Evolutionary conservation across 2,113 vertebrate species (phyloP).

Genomic region (Okapia johnstoni): DNA sequence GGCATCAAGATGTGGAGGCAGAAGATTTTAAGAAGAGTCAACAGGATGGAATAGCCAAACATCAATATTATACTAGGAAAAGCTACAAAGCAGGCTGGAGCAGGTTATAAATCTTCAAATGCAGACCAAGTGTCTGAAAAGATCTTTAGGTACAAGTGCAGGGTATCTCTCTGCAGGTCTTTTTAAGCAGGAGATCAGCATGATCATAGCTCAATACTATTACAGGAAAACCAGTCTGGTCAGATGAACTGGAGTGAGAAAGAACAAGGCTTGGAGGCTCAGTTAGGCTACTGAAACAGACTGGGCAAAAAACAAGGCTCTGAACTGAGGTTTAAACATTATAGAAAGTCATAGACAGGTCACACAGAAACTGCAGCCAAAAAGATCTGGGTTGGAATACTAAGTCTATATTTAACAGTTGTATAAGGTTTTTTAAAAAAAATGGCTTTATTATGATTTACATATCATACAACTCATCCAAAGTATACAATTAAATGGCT

Average conservation of each 20-base stretch:
- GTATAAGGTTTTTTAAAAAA: neutral
- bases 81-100: neutral
- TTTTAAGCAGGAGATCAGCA: neutral
- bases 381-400: neutral
- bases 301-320: neutral
- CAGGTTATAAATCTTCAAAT: neutral
- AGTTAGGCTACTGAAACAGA: neutral
- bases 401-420: constrained; percentile 2
- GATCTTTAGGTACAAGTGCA: neutral
- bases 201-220: neutral
- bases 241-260: neutral
- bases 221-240: neutral
- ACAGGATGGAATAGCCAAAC: neutral
- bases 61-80: neutral
- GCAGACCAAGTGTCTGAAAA: neutral
- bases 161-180: neutral
- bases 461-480: neutral
- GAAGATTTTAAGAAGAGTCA: neutral
- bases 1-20: neutral
- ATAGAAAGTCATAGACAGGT: neutral
- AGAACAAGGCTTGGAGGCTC: neutral
- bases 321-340: neutral
- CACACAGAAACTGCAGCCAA: neutral
- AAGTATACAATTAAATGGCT: neutral
- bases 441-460: neutral